Conservation (phyloP, 2,797 vertebrate genomes). For the Tauraco hartlaubi region DNA sequence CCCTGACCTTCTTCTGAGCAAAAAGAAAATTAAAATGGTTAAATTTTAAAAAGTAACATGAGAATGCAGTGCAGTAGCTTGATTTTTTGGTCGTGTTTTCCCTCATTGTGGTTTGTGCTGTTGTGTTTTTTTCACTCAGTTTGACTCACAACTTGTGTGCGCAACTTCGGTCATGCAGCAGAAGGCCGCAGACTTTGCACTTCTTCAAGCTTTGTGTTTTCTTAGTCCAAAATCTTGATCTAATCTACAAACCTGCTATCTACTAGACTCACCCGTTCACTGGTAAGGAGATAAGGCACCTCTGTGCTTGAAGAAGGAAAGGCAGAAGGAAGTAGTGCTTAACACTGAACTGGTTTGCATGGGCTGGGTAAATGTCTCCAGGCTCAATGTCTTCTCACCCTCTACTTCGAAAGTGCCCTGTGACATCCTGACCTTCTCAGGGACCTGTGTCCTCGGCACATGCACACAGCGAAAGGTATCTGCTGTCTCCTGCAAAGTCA, state of each 20-base stretch:
- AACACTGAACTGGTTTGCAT: neutral
- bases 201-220: neutral
- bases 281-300: neutral
- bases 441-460: neutral
- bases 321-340: neutral
- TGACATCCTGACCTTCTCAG: neutral
- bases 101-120: neutral
- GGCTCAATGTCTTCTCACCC: neutral
- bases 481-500: neutral
- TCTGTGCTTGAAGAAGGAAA: neutral
- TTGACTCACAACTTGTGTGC: neutral
- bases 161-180: neutral
- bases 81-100: neutral
- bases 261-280: neutral
- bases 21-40: neutral
- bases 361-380: neutral
- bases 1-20: neutral
- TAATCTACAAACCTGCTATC: slow-evolving; percentile 18
- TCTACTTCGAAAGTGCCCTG: neutral
- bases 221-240: neutral
- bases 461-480: accelerated
- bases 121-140: neutral
- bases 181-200: slow-evolving; percentile 9
- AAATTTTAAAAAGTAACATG: neutral
- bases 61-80: neutral